A percentile compares a stretch with the other conserved stretches of the same genome.
phyloP scores from a whole-genome alignment of 2,888 invertebrate genomes.

The Mongoloraphidia duomilia region DNA sequence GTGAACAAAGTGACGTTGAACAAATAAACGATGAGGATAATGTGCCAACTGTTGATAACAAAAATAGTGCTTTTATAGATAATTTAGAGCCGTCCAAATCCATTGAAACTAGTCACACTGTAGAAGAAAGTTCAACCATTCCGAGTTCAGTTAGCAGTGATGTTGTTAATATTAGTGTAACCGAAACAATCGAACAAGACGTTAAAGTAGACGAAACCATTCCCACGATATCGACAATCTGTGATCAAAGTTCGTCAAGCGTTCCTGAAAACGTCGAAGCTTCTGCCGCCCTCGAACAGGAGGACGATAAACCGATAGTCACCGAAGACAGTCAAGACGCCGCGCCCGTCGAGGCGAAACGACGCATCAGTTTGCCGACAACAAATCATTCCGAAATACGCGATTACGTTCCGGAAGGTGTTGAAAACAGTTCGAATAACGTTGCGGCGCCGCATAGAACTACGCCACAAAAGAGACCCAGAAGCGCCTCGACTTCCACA shows the following conservation, averaged over 20 bases:
- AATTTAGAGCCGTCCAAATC: slow-evolving; percentile 31
- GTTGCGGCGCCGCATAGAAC: slow-evolving; percentile 26
- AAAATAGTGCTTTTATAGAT: slow-evolving; percentile 34
- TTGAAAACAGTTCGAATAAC: slow-evolving; percentile 25
- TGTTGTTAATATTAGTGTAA: slow-evolving; percentile 23
- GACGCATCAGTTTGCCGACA: slow-evolving; percentile 45
- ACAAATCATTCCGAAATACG: slow-evolving; percentile 20
- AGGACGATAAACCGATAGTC: background rate
- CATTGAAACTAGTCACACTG: slow-evolving; percentile 26
- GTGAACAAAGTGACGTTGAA: slow-evolving; percentile 5
- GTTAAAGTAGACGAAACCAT: slow-evolving; percentile 39
- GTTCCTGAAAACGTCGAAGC: background rate
- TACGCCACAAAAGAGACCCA: slow-evolving; percentile 56
- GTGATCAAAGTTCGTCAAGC: slow-evolving; percentile 41
- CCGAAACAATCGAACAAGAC: slow-evolving; percentile 19
- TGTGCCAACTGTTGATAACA: slow-evolving; percentile 25
- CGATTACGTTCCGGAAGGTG: slow-evolving; percentile 17
- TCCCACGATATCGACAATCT: slow-evolving; percentile 57
- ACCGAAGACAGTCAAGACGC: background rate
- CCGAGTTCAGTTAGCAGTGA: slow-evolving; percentile 15
- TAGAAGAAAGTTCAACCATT: slow-evolving; percentile 4
- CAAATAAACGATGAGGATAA: slow-evolving; percentile 14
- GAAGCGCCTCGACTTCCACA: slow-evolving; percentile 65
- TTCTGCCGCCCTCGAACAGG: background rate
- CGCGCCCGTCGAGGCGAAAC: slow-evolving; percentile 17